A percentile compares a stretch with the other conserved stretches of the same genome.
Conservation (phyloP, 2,888 invertebrate genomes). For the Zygaena filipendulae region DNA sequence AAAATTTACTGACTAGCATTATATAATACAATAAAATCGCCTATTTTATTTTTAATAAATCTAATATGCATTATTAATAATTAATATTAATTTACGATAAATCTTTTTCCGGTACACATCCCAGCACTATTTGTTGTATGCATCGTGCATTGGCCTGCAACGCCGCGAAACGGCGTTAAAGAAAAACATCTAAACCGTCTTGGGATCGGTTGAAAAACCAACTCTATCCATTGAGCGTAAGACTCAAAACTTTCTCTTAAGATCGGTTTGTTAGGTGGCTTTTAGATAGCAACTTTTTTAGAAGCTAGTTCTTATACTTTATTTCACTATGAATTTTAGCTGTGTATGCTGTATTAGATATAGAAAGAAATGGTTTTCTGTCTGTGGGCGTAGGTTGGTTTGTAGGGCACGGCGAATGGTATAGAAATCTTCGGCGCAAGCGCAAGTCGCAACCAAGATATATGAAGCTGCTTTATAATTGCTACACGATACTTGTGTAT, state of each 20-base stretch:
- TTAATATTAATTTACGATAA: no score
- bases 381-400: constrained; percentile 55
- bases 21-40: no score
- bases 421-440: constrained; percentile 51
- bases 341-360: constrained; percentile 55
- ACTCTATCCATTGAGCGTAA: constrained; percentile 11
- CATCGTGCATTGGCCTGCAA: constrained; percentile 68
- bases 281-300: constrained; percentile 34
- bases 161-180: constrained; percentile 29
- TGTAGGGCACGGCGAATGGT: constrained; percentile 59
- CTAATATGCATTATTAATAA: no score
- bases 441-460: no score
- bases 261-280: no score
- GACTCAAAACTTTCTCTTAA: neutral
- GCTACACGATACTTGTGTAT: no score
- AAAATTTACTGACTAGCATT: no score
- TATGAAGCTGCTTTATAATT: no score
- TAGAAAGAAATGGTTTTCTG: constrained; percentile 58
- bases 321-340: constrained; percentile 67
- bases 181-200: constrained; percentile 26
- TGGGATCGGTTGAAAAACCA: constrained; percentile 14
- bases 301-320: constrained; percentile 61
- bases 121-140: constrained; percentile 66
- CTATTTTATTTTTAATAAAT: no score
- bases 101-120: no score